A percentile compares a stretch with the other conserved stretches of the same genome.
phyloP scores from a whole-genome alignment of 2,797 vertebrate species.

The Urocyon cinereoargenteus region DNA sequence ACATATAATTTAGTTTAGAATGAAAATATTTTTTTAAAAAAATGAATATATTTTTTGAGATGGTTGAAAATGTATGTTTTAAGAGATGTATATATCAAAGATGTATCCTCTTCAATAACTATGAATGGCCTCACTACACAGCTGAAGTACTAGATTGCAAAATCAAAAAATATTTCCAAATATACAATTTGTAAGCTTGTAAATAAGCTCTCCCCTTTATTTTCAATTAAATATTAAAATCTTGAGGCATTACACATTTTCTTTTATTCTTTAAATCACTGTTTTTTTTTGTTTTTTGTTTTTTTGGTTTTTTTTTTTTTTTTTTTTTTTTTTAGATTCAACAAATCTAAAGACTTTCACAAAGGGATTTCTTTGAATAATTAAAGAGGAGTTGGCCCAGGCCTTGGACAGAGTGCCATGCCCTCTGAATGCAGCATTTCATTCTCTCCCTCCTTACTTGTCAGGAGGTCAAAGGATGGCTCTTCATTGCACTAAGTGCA shows the following conservation, averaged over 20 bases:
- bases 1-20: not conserved
- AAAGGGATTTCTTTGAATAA: not conserved
- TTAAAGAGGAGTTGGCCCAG: not conserved
- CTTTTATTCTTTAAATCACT: not conserved
- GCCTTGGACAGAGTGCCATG: not conserved
- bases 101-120: not conserved
- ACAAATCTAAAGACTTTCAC: not conserved
- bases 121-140: not conserved
- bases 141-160: not conserved
- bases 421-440: constrained; percentile 12
- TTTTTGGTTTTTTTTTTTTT: not conserved
- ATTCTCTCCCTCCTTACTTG: constrained; percentile 20
- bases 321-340: not conserved
- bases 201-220: not conserved
- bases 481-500: constrained; percentile 48
- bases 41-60: not conserved
- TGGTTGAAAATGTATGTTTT: not conserved
- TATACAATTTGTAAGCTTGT: not conserved
- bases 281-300: not conserved
- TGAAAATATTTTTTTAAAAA: not conserved
- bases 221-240: not conserved
- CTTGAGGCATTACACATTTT: not conserved
- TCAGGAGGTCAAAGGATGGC: constrained; percentile 55
- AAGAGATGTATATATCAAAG: not conserved
- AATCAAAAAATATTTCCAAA: not conserved